Base-by-base conservation (phyloP, 2,888 invertebrate genomes). In the Andrena bucephala region DNA sequence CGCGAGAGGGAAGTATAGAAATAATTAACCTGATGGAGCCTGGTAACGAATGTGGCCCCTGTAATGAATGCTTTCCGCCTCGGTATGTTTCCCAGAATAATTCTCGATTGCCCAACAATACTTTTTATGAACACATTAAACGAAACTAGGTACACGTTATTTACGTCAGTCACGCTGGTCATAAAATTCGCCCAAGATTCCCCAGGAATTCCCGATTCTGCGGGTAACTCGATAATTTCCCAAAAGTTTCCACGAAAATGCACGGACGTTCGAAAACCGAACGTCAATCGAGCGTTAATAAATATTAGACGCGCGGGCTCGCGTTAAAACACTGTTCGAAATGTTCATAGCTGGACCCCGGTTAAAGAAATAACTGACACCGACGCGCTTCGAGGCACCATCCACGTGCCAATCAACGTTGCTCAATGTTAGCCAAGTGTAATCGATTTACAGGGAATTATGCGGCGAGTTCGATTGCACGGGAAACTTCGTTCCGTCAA, bases 381-480 rank as follows among this genome's bases (percentile, higher is more conserved):
- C 54, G 7, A 52, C 8, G n/a, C 20, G 7, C 54, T 24, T 0
- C 54, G 20, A 24, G 24, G 31, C 16, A n/a, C 8, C 62, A 16
- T 16, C 63, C 24, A 48, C 4, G 48, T 13, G 42, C 42, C 33
- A 13, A 13, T 48, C 65, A 24, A 65, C 24, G 27, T 7, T 7
- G 24, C 2, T 0, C 33, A 57, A 57, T 54, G 20, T 57, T 16
- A 36, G 13, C 31, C 13, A n/a, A 57, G 27, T 27, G 57, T 16
- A 59, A 42, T 57, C 36, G 16, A 42, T 63, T 63, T 27, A 65
- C 20, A 16, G 33, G 27, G 27, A 59, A 69, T 42, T 42, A 69
- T 57, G 54, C 36, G n/a, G 62, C 62, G 33, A 36, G 33, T 29
- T 33, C 62, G 36, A 63, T 36, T 63, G 62, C 33, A 27, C 20